These are phyloP conservation scores for Eolophus roseicapilla DNA, from an alignment of 2,113 vertebrate genomes.

Conservation along the genomic window DNA sequence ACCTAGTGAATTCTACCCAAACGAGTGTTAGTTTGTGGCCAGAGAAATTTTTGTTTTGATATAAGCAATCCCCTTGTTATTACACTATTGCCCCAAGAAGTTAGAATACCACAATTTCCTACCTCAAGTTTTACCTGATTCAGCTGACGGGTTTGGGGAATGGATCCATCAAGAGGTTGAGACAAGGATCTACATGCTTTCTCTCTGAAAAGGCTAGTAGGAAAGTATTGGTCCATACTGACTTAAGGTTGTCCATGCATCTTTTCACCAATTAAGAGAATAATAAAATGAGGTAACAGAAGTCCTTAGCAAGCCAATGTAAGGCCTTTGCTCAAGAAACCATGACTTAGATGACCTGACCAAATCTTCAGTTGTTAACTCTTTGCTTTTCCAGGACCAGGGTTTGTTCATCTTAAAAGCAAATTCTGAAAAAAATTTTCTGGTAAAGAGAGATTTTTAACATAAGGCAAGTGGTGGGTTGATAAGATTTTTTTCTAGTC, in stretches of 20 bases:
- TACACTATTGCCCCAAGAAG: neutral
- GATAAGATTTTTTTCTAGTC: neutral
- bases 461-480: neutral
- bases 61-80: neutral
- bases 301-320: neutral
- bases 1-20: neutral
- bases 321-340: neutral
- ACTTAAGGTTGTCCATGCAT: neutral
- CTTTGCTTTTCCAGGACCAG: neutral
- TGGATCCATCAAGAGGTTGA: neutral
- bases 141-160: neutral
- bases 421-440: neutral
- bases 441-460: neutral
- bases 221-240: neutral
- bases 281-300: neutral
- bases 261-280: neutral
- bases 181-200: neutral
- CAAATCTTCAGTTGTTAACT: neutral
- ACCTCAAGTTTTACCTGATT: neutral
- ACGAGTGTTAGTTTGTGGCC: neutral
- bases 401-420: neutral
- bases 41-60: neutral
- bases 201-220: neutral
- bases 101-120: neutral
- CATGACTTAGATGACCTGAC: neutral